These are phyloP conservation scores for Cyrtonyx montezumae DNA, from an alignment of 2,113 vertebrate species.

Conservation along the genomic window DNA sequence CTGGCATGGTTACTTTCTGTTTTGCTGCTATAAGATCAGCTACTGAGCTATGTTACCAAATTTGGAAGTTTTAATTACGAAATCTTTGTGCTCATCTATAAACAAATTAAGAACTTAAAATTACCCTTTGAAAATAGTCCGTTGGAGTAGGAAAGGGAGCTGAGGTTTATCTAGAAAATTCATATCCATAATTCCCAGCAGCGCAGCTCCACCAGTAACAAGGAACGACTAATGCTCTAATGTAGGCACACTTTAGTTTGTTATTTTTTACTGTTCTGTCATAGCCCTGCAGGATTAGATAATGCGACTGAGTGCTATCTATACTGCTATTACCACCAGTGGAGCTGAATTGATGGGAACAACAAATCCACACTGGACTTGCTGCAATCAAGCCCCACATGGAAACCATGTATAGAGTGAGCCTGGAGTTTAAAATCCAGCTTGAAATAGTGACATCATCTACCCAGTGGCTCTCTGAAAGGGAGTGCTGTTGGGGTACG, in stretches of 20 bases:
- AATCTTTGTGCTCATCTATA: neutral
- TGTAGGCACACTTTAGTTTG: conserved; percentile 12
- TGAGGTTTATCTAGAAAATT: neutral
- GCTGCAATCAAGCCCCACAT: neutral
- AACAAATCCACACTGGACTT: conserved; percentile 27
- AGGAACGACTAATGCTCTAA: conserved; percentile 38
- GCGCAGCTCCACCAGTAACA: neutral
- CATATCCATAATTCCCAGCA: conserved; percentile 13
- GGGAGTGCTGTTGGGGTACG: neutral
- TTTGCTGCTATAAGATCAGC: neutral
- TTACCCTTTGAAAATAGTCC: neutral
- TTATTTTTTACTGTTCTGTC: conserved; percentile 40
- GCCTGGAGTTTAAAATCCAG: neutral
- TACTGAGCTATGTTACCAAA: neutral
- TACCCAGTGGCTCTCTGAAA: neutral
- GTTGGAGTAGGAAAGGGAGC: neutral
- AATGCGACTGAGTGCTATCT: neutral
- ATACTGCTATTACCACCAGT: neutral
- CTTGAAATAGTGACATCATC: neutral
- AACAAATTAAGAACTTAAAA: neutral
- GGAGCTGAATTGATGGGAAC: conserved; percentile 23
- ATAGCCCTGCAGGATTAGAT: conserved; percentile 27
- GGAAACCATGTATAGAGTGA: neutral
- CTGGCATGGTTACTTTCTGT: neutral
- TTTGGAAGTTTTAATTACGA: conserved; percentile 22